Base-by-base conservation (phyloP, 2,113 vertebrate species). In the Pseudorhombus dupliciocellatus region DNA sequence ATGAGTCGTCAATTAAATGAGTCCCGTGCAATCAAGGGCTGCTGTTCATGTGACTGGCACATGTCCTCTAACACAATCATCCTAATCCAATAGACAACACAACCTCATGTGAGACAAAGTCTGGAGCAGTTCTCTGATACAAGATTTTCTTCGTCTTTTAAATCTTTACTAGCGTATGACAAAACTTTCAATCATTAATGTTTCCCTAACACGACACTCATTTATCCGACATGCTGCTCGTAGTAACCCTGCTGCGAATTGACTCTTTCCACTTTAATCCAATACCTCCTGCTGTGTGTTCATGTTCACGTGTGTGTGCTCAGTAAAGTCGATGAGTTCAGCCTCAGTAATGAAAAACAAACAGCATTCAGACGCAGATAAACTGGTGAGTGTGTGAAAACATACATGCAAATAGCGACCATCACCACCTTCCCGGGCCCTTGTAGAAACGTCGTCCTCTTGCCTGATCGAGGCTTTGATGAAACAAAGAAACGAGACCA, bases 391-490 rank as follows among this genome's bases (percentile, higher is more conserved):
- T 34, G 5, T 5, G 21, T 12, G 21, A 60, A 21, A 84, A 95
- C 98, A 96, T 95, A 99, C 98, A 99, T 99, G 93, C 97, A 99
- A 89, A 99, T 98, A 55, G 98, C 98, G 44, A 99, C 97, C 95
- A 96, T 97, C 59, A 99, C 98, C 84, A 99, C 98, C 84, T 98
- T 99, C 77, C 97, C 97, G 28, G 98, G 96, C 53, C 98, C 98
- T 85, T 97, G 95, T 50, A 96, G 90, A 91, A 99, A 98, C 48
- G 95, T 90, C 11, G 93, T 57, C 84, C 95, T 89, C 22, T 92
- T 88, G 62, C 95, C 94, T 80, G 97, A 95, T 71, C 96, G 96
- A 82, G 98, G 98, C 98, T 99, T 80, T 52, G 57, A 57, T 10
- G 46, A 66, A 67, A 84, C 16, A 61, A 72, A 71, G 11, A 58